Conservation (phyloP, 2,113 vertebrate genomes). For the Carollia perspicillata region DNA sequence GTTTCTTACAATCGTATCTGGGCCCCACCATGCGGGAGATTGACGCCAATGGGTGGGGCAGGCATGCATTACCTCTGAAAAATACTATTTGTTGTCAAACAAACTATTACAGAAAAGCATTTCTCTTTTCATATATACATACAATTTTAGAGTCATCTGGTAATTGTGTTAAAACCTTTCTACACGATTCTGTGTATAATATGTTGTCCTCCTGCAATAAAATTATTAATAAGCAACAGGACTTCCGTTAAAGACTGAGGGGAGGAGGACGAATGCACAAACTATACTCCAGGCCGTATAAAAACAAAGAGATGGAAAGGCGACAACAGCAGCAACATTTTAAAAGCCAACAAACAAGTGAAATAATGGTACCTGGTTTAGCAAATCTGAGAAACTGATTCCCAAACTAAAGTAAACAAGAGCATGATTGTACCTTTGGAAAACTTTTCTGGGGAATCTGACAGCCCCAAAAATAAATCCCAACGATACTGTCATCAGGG, state of each 20-base stretch:
- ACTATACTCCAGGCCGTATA: not conserved
- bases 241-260: not conserved
- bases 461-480: not conserved
- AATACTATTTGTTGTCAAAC: not conserved
- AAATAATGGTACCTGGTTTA: not conserved
- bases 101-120: not conserved
- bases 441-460: not conserved
- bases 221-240: not conserved
- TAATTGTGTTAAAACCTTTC: slow-evolving; percentile 10
- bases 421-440: not conserved
- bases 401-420: not conserved
- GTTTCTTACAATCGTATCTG: not conserved
- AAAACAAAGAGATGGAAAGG: not conserved
- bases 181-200: not conserved
- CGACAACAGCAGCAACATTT: not conserved
- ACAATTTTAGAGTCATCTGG: not conserved
- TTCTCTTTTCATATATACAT: not conserved
- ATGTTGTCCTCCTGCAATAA: not conserved
- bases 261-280: not conserved
- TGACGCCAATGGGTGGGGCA: not conserved
- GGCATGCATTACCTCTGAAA: not conserved
- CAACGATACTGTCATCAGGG: not conserved
- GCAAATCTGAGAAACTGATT: not conserved
- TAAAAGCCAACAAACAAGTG: not conserved
- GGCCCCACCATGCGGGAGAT: not conserved